These are phyloP conservation scores for Drosophila neotestacea DNA, from an alignment of 2,888 invertebrate genomes.

Conservation along the genomic window DNA sequence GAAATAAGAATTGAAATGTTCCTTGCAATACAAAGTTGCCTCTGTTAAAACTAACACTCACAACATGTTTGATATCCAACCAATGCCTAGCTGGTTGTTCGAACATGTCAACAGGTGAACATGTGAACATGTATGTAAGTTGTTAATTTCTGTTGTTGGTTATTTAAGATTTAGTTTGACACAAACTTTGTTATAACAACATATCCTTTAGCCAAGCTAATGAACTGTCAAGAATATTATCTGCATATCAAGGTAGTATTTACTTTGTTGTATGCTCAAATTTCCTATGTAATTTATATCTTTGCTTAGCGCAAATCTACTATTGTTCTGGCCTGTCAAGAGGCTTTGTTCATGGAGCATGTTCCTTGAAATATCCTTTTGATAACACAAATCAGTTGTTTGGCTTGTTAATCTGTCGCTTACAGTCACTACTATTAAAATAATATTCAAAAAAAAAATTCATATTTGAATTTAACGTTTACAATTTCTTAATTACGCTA, in stretches of 20 bases:
- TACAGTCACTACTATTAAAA: too few relatives aligned
- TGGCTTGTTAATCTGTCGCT: background rate
- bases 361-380: background rate
- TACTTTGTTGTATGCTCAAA: background rate
- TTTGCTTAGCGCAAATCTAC: slow-evolving; percentile 43
- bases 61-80: slow-evolving; percentile 7
- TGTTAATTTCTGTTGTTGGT: background rate
- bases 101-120: slow-evolving; percentile 24
- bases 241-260: background rate
- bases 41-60: background rate
- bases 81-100: slow-evolving; percentile 18
- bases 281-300: slow-evolving; percentile 49
- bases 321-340: background rate
- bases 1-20: background rate
- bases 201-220: slow-evolving; percentile 3
- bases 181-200: slow-evolving; percentile 37
- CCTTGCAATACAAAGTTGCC: background rate
- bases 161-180: background rate
- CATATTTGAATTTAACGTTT: too few relatives aligned
- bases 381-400: background rate
- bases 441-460: too few relatives aligned
- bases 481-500: too few relatives aligned
- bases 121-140: background rate
- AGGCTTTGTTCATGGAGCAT: background rate
- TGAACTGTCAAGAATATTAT: slow-evolving; percentile 1